phyloP scores from a whole-genome alignment of 2,888 invertebrate genomes.

The Erannis defoliaria region DNA sequence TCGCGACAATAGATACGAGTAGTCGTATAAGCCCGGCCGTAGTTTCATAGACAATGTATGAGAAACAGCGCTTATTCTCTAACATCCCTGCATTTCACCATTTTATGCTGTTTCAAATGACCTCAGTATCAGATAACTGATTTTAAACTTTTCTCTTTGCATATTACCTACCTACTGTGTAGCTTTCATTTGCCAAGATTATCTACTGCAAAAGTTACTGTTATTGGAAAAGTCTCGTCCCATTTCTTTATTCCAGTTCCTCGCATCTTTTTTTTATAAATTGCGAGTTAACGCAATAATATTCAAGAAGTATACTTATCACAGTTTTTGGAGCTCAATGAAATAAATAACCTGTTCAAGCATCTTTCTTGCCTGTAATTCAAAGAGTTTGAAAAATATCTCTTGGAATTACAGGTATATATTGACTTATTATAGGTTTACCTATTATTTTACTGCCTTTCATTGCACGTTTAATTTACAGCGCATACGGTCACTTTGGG shows the following conservation, averaged over 20 bases:
- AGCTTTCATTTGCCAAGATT: conserved; percentile 14
- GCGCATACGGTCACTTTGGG: not conserved
- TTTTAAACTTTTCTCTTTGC: conserved; percentile 38
- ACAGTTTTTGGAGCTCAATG: not conserved
- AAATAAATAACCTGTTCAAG: no score
- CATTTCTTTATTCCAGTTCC: conserved; percentile 5
- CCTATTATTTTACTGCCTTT: no score
- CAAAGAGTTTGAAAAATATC: no score
- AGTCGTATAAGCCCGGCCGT: conserved; percentile 57
- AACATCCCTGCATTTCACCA: conserved; percentile 55
- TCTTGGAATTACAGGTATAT: not conserved
- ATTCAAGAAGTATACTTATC: not conserved
- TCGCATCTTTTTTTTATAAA: conserved; percentile 2
- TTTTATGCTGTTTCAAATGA: conserved; percentile 64
- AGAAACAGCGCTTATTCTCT: conserved; percentile 47
- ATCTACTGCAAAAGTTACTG: conserved; percentile 22
- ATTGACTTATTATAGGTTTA: no score
- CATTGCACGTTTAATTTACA: no score
- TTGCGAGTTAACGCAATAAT: not conserved
- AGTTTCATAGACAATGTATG: conserved; percentile 68
- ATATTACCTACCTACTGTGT: conserved; percentile 10
- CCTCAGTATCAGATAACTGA: conserved; percentile 31
- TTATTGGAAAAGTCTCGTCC: conserved; percentile 21
- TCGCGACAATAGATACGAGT: conserved; percentile 47
- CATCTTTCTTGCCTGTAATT: no score